Base-by-base conservation (phyloP, 2,113 vertebrate genomes). In the Chlorodrepanis virens region DNA sequence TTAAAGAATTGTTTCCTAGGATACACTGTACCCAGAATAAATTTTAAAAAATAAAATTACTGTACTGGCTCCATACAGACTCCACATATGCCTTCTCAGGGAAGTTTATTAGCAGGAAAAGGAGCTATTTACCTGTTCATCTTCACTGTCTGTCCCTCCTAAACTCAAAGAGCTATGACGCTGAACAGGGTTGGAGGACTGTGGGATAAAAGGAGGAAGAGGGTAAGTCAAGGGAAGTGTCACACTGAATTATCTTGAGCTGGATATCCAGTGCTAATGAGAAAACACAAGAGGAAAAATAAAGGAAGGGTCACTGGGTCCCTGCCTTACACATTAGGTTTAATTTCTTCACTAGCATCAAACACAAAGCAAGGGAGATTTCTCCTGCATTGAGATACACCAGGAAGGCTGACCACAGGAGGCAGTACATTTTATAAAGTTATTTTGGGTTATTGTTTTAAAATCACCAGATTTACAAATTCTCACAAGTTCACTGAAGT, bases 71-170 rank as follows among this genome's bases (percentile, higher is more conserved):
- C 29, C 61, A 65, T 31, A 37, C 1, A 89, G 49, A 69, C 28
- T 78, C 14, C 57, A 93, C 29, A 76, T 21, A 39, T 20, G 24
- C 47, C 18, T 5, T 33, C 42, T 78, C 33, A 59, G 52, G 57
- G 29, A 82, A 72, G 3, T 60, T 92, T n/a, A 70, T 90, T 22
- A 92, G 70, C 76, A 90, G 93, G 77, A 94, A 94, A 94, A 94
- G 52, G 18, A 82, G 72, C 82, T 71, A n/a, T 89, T 98, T 98
- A 99, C 98, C 98, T 98, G 97, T 83, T 99, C 98, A 39, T 98
- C 98, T 70, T 99, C 98, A 76, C 98, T 98, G 96, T 99, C 98
- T 61, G 96, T 96, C 76, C 97, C 98, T 18, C 98, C 98, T 98
- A 98, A 98, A 96, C 98, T 98, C 92, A 98, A 96, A 72, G 97